phyloP scores from a whole-genome alignment of 1,140 invertebrate species.

The Himalopsyche phryganea region DNA sequence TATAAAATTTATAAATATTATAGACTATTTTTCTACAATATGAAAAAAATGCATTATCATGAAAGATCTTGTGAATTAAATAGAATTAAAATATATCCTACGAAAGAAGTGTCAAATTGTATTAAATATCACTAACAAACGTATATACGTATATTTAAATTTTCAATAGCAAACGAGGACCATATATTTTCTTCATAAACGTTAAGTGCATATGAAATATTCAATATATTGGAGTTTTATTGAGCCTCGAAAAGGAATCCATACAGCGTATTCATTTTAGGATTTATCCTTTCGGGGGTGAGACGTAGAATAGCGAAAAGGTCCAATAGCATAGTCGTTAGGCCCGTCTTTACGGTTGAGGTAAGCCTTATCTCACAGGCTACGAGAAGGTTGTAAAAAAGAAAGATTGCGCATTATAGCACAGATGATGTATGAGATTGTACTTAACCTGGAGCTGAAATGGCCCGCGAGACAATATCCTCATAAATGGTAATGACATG shows the following conservation, averaged over 20 bases:
- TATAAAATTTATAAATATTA: too few relatives aligned
- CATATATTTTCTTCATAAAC: too few relatives aligned
- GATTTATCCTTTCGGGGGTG: conserved; percentile 13
- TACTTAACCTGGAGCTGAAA: background rate
- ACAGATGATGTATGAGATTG: background rate
- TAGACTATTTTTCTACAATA: too few relatives aligned
- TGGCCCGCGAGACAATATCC: conserved; percentile 2
- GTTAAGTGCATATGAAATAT: background rate
- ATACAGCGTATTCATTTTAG: background rate
- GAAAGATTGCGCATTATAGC: conserved; percentile 18
- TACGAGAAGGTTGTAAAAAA: conserved; percentile 4
- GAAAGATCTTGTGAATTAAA: too few relatives aligned
- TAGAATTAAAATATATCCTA: too few relatives aligned
- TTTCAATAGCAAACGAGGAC: too few relatives aligned
- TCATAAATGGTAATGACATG: too few relatives aligned
- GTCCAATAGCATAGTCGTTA: conserved; percentile 10
- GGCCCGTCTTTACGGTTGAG: conserved; percentile 16
- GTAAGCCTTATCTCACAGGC: conserved; percentile 12
- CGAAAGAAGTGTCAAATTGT: too few relatives aligned
- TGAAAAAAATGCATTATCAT: too few relatives aligned
- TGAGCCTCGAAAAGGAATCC: background rate
- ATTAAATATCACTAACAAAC: too few relatives aligned
- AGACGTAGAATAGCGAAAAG: background rate
- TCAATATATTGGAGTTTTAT: conserved; percentile 11
- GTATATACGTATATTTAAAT: too few relatives aligned